Evolutionary conservation across 1,140 invertebrate species (phyloP).

Genomic region (Drosophila asahinai): DNA sequence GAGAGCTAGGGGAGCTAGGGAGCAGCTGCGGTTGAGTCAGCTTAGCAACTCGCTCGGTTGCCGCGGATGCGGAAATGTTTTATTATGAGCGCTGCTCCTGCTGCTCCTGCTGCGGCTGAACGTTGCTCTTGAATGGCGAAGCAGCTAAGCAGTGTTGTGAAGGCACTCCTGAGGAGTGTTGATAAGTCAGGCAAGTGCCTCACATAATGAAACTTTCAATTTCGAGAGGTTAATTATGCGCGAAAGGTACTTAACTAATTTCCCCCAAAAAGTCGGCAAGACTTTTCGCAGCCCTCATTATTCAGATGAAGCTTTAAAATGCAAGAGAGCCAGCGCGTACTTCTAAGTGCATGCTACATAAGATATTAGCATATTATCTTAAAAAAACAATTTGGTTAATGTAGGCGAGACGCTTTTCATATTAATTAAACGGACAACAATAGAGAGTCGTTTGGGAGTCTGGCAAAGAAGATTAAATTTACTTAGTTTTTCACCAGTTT

Average conservation of each 20-base stretch:
- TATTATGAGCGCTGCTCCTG: constrained; percentile 30
- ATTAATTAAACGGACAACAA: neutral
- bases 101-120: constrained; percentile 15
- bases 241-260: constrained; percentile 33
- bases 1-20: too few relatives aligned
- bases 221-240: constrained; percentile 51
- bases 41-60: constrained; percentile 30
- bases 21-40: constrained; percentile 30
- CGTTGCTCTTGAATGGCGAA: constrained; percentile 41
- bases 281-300: constrained; percentile 17
- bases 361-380: constrained; percentile 1
- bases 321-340: constrained; percentile 4
- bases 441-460: neutral
- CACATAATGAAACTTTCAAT: constrained; percentile 45
- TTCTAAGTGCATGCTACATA: constrained; percentile 1
- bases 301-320: constrained; percentile 18
- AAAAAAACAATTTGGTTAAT: neutral
- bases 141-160: constrained; percentile 44
- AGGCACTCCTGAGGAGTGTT: constrained; percentile 36
- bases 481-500: neutral
- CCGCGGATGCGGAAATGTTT: constrained; percentile 44
- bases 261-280: constrained; percentile 26
- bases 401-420: neutral
- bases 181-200: constrained; percentile 38
- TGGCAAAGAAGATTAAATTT: neutral